phyloP scores from a whole-genome alignment of 2,888 invertebrate genomes.

The Thereva nobilitata region DNA sequence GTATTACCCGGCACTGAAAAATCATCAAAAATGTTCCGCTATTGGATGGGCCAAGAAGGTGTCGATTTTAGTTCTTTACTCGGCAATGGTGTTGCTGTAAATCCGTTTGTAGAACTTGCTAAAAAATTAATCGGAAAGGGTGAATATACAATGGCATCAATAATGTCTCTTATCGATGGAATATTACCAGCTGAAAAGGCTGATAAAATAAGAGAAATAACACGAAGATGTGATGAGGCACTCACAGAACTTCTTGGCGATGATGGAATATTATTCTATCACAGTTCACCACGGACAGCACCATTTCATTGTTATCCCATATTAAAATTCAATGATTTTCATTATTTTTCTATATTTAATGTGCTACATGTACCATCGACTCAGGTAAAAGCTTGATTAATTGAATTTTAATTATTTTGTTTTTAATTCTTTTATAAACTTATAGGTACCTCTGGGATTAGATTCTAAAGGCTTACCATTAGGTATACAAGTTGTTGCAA shows the following conservation, averaged over 20 bases:
- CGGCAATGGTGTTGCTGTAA: constrained; percentile 65
- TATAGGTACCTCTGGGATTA: constrained; percentile 76
- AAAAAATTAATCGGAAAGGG: constrained; percentile 68
- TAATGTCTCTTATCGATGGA: constrained; percentile 68
- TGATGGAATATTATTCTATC: constrained; percentile 82
- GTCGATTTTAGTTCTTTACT: constrained; percentile 67
- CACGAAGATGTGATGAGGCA: constrained; percentile 63
- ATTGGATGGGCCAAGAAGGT: constrained; percentile 74
- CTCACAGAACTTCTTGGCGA: constrained; percentile 70
- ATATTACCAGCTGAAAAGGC: constrained; percentile 68
- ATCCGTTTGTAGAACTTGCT: constrained; percentile 62
- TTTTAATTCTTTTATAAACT: constrained; percentile 4
- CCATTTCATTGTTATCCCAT: constrained; percentile 81
- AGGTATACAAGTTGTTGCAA: constrained; percentile 86
- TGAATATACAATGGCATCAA: constrained; percentile 69
- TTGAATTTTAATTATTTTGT: constrained; percentile 35
- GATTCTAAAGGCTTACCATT: constrained; percentile 80
- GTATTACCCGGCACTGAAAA: constrained; percentile 53
- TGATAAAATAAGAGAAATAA: constrained; percentile 67
- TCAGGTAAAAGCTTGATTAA: constrained; percentile 62
- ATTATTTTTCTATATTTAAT: constrained; percentile 85
- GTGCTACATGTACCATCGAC: constrained; percentile 80
- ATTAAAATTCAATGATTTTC: constrained; percentile 79
- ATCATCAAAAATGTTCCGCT: constrained; percentile 71
- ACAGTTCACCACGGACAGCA: constrained; percentile 77